Base-by-base conservation (phyloP, 2,113 vertebrate genomes). In the Forbesichthys papilliferus region DNA sequence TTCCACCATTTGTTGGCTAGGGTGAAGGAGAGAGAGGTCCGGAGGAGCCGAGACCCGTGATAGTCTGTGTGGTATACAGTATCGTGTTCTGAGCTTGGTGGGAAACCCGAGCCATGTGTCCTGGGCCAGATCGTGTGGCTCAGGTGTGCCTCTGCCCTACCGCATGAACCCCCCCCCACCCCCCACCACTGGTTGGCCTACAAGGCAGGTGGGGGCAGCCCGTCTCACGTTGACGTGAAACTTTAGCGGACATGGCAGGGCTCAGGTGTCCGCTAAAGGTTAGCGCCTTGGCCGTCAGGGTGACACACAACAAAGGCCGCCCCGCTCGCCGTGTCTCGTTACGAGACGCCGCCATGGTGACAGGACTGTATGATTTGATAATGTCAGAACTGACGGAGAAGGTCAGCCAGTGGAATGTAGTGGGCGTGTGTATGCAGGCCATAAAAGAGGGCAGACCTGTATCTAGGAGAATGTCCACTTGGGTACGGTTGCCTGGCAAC, bases 211-310 rank as follows among this genome's bases (percentile, higher is more conserved):
- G 66, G 79, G 81, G 77, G 77, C 36, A 2, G 78, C 61, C 71
- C 73, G 48, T 73, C 84, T 89, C 80, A 71, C 86, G 58, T 86
- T 82, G 80, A 74, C 83, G 77, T 88, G 89, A 88, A 91, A 91
- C 85, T 76, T 64, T 74, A 91, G 88, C 80, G 84, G 76, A 69
- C 5, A 57, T 27, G 27, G 56, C n/a, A 11, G n/a, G 68, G 75
- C 84, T 91, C 87, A 71, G 77, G 87, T 91, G 82, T 85, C 88
- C 52, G 74, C 69, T 82, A 84, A 88, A 87, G 84, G 87, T 88
- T 89, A 84, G 76, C 9, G 20, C 78, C 48, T 73, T 4, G 79
- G 84, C 88, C 81, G 60, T 82, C 75, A 74, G 75, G 49, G 79
- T 89, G 87, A 85, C 86, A 76, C 85, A 82, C 52, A 83, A 90